Evolutionary conservation across 2,888 invertebrate species (phyloP), one percentile per base, ranked within the genome.

Genomic region (Penaeus monodon): DNA sequence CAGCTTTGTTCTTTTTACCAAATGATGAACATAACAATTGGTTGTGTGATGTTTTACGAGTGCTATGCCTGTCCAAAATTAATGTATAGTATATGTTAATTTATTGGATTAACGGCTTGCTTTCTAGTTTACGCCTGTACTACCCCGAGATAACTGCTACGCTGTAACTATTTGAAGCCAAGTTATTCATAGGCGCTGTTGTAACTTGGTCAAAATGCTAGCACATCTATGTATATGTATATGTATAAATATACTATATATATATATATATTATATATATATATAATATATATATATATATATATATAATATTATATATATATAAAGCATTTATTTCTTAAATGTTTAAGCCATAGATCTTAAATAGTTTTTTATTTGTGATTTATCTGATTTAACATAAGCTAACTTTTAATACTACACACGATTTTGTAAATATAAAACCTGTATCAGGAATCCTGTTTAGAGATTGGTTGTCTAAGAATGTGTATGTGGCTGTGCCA

Each of bases 61-160:
- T 84, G 65, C 83, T 84, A 65, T 76, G 85, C 85, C 85, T 85
- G 80, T 79, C 80, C 85, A 79, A 85, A 85, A 74, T 85, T 85
- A 85, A 85, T 85, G 78, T 84, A 85, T 57, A 79, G 78, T 79
- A 57, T 73, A 73, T 68, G 79, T 85, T 85, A 85, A 85, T 85
- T 85, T 85, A 64, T 85, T 27, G 85, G 85, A 85, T 64, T 70
- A 85, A 85, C 44, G 85, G 85, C 85, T 85, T 80, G 84, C 38
- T 57, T 77, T 24, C 44, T 49, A 29, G 29, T 80, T 81, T 29
- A n/a, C 44, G 24, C n/a, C 78, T 63, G n/a, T 49, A 63, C 57
- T 27, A 33, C n/a, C 63, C 20, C 10, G 57, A 73, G 73, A 44
- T 74, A 38, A 66, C 33, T 73, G 14, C 44, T 22, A 29, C 49